phyloP scores from a whole-genome alignment of 2,888 invertebrate species.

The Drosophila birchii region DNA sequence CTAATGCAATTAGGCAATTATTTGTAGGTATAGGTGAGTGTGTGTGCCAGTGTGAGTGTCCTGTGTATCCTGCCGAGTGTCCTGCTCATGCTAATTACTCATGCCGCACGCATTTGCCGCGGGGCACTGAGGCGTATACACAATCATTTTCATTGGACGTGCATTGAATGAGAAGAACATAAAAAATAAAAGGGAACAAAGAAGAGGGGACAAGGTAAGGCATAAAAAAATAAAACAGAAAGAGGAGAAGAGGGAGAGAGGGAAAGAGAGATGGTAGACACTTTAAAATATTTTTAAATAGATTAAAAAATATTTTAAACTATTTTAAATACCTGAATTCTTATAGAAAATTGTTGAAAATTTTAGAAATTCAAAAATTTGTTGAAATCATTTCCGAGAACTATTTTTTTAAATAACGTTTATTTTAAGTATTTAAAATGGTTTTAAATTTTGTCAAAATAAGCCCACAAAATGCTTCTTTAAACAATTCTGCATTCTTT shows the following conservation, averaged over 20 bases:
- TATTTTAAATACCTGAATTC: neutral
- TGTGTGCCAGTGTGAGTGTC: slow-evolving; percentile 13
- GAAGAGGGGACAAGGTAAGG: slow-evolving; percentile 6
- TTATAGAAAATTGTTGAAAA: neutral
- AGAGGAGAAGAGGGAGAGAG: neutral
- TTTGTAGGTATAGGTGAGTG: slow-evolving; percentile 7
- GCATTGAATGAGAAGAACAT: slow-evolving; percentile 65
- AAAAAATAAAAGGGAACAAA: neutral
- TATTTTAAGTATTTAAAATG: neutral
- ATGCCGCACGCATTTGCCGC: slow-evolving; percentile 75
- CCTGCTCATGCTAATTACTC: slow-evolving; percentile 67
- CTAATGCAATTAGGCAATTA: slow-evolving; percentile 79
- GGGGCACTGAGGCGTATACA: slow-evolving; percentile 80
- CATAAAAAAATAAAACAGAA: slow-evolving; percentile 1
- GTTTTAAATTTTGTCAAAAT: neutral
- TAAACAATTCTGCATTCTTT: no score
- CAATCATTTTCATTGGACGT: slow-evolving; percentile 76
- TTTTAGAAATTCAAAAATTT: neutral
- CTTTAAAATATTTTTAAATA: neutral
- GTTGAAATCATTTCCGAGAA: neutral
- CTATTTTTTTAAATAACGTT: neutral
- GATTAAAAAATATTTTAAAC: neutral
- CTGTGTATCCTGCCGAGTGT: slow-evolving; percentile 39
- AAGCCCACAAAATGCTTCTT: neutral
- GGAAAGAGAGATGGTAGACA: neutral